Evolutionary conservation across 2,797 vertebrate genomes (phyloP), one percentile per base, ranked within the genome.

Genomic region (Martes flavigula): DNA sequence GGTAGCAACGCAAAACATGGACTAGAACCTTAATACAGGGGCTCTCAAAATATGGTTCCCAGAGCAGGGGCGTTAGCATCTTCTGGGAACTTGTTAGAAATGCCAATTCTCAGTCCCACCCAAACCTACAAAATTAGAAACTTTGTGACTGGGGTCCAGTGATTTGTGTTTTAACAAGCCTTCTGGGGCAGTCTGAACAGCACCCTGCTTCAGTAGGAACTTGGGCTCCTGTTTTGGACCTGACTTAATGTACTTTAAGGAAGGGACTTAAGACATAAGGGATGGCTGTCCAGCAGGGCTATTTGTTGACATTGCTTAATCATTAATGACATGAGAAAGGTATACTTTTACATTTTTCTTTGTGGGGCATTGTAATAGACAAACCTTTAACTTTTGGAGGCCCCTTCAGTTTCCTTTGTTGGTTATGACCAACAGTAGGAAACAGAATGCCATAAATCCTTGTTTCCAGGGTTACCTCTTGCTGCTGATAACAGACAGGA

Each of bases 391-490:
- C 84, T 93, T 79, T 21, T 43, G 66, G 72, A 90, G 78, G 20
- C 70, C 66, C 64, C 38, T 90, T 60, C 62, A 40, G 64, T 94
- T 97, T 92, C 83, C 89, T 60, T 62, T 86, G 96, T 77, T 75
- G 7, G 89, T 91, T 87, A 60, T 8, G 97, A 23, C 48, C 88
- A 90, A 46, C 11, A n/a, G 66, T 27, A 0, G 97, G 97, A 86
- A 97, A 96, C 92, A 58, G 97, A 97, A 95, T 89, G 78, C 85
- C 85, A 25, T 58, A 97, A 1, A 14, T 93, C 0, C 96, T 81
- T 20, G 99, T 99, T 99, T 98, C 99, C 99, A 99, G 98, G 98
- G 99, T 98, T 99, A 99, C 99, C 98, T 98, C 84, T 97, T 86
- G 54, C 85, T 58, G 97, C 98, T 98, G 98, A 98, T 98, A 98